Base-by-base conservation (phyloP, 2,797 vertebrate species). In the Fratercula arctica region DNA sequence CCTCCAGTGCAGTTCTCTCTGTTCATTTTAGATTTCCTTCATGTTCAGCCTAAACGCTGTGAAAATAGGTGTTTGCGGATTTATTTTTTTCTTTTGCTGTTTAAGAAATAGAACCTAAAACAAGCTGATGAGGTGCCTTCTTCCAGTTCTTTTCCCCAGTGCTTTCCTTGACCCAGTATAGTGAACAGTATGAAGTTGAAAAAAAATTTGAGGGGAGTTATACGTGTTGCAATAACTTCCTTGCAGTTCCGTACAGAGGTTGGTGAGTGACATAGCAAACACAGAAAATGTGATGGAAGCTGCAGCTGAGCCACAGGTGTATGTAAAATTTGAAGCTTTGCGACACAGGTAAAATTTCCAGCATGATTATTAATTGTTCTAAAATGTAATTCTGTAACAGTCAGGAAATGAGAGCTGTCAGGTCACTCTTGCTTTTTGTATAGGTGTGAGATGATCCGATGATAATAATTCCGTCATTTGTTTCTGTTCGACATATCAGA, bases 271-370 rank as follows among this genome's bases (percentile, higher is more conserved):
- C 88, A 98, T 96, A 90, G 96, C 95, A 56, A 97, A 98, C 93
- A 98, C 97, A 61, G 98, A 98, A 98, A 99, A 98, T 75, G 97
- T 98, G 10, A 98, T 99, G 61, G 97, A 98, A 93, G 98, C 98
- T 96, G 98, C 98, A 25, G 98, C 98, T 94, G 98, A 98, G 73
- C 96, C 96, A 59, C 86, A 96, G 82, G 85, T 99, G 10, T 97
- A 97, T 93, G 98, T 98, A 94, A 98, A 97, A 59, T 98, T 98
- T 68, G 98, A 99, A 95, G 98, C 98, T 96, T 97, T 99, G 35
- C 98, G 98, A 88, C 97, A 96, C 93, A 98, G 98, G 99, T 99
- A 95, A 96, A 75, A 89, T 54, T 72, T 80, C 61, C 37, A 21
- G 25, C 16, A 45, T 37, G 35, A 31, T 56, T 76, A 75, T 54